Evolutionary conservation across 2,888 invertebrate genomes (phyloP), one percentile per base, ranked within the genome.

Genomic region (Aspidiotus destructor): DNA sequence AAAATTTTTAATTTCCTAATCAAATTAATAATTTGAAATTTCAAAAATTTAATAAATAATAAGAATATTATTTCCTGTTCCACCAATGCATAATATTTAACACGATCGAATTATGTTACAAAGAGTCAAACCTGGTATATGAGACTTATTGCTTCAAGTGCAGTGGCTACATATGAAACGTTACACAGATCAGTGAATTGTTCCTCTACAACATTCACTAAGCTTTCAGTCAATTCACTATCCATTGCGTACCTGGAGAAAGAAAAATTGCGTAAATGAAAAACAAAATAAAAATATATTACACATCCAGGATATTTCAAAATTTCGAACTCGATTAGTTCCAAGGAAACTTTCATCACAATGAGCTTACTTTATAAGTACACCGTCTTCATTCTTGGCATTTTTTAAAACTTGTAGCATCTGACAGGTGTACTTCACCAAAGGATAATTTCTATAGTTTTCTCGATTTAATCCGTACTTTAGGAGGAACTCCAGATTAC

Each of bases 401-500:
- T 2, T 57, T 17, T 76, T 70, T 28, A 68, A 42, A 13, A 41
- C 54, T 8, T 80, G 73, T 17, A 87, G 76, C 44, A 84, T 81
- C 72, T 80, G 77, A 73, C 86, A 86, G 0, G 83, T 81, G 62
- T 83, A 81, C 60, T 81, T 79, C 2, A 84, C 81, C 62, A 86
- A 76, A 9, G 81, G 75, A 71, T 83, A 79, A 75, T 84, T 80
- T 1, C 76, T 65, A 13, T 15, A 77, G 2, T 81, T 81, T 61
- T 81, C 75, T 44, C 78, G 76, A 13, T 81, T 85, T 13, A 92
- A 80, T 0, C 89, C 90, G 72, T 89, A 83, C 13, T 83, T 81
- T 70, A 89, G 83, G 60, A 94, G 83, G 7, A 88, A 81, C 72
- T 85, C 83, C 3, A 90, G 80, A 77, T 93, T 94, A 40, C 77